Conservation (phyloP, 2,888 invertebrate genomes). For the Pyrrhia umbra region DNA sequence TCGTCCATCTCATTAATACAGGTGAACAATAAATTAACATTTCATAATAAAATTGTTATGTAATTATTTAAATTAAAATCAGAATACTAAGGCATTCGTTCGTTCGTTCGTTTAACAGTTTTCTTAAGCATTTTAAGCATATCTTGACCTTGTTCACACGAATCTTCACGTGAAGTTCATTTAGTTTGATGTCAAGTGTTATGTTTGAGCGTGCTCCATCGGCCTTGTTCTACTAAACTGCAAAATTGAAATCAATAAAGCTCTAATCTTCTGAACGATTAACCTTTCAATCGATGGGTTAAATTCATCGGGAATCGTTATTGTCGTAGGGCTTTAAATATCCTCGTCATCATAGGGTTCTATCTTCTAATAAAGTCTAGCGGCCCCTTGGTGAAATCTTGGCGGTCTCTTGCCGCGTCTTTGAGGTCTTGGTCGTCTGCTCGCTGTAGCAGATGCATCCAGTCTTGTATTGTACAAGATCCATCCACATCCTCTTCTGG, state of each 20-base stretch:
- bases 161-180: conserved; percentile 42
- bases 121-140: conserved; percentile 8
- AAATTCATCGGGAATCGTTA: conserved; percentile 26
- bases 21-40: conserved; percentile 21
- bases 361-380: no score
- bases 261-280: conserved; percentile 56
- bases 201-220: conserved; percentile 43
- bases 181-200: conserved; percentile 59
- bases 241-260: conserved; percentile 58
- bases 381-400: no score
- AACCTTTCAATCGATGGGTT: conserved; percentile 48
- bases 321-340: conserved; percentile 11
- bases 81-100: background rate
- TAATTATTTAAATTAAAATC: background rate
- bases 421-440: no score
- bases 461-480: no score
- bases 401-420: no score
- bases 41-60: background rate
- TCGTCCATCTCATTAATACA: conserved; percentile 12
- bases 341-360: no score
- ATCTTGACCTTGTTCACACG: conserved; percentile 48
- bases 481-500: no score
- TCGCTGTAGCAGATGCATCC: no score
- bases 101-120: conserved; percentile 6
- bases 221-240: conserved; percentile 61